phyloP scores from a whole-genome alignment of 2,888 invertebrate species.

The Cantharis lateralis region DNA sequence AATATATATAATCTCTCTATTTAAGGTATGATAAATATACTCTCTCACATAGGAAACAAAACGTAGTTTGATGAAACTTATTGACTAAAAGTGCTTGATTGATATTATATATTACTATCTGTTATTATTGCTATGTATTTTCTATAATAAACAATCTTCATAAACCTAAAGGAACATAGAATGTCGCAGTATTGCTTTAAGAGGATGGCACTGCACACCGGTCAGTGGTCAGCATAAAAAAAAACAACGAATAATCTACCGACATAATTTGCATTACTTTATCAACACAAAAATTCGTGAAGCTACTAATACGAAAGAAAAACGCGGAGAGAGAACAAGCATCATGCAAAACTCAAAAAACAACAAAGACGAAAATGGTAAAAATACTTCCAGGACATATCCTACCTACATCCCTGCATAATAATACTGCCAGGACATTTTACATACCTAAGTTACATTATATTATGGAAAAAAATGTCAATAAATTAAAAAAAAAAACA shows the following conservation, averaged over 20 bases:
- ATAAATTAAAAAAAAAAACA: constrained; percentile 20
- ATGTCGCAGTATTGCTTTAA: constrained; percentile 46
- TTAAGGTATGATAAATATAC: constrained; percentile 64
- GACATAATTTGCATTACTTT: not conserved
- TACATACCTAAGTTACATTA: constrained; percentile 26
- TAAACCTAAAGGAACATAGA: constrained; percentile 49
- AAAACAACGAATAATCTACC: constrained; percentile 12
- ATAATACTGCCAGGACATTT: constrained; percentile 53
- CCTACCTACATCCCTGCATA: constrained; percentile 45
- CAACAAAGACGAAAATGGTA: constrained; percentile 30
- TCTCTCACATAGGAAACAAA: constrained; percentile 66
- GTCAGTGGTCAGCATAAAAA: constrained; percentile 44
- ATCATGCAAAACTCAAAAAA: constrained; percentile 29
- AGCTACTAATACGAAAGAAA: not conserved
- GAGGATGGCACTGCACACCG: constrained; percentile 45
- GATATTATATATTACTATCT: constrained; percentile 36
- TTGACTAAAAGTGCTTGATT: constrained; percentile 48
- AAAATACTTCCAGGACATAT: constrained; percentile 31
- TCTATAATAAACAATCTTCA: constrained; percentile 49
- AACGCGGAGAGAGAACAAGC: constrained; percentile 33
- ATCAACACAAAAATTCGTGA: not conserved
- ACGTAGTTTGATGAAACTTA: constrained; percentile 67
- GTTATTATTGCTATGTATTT: constrained; percentile 55
- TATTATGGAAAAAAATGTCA: constrained; percentile 25
- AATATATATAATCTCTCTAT: constrained; percentile 56